Conservation (phyloP, 2,797 vertebrate species). For the Alectoris magna region DNA sequence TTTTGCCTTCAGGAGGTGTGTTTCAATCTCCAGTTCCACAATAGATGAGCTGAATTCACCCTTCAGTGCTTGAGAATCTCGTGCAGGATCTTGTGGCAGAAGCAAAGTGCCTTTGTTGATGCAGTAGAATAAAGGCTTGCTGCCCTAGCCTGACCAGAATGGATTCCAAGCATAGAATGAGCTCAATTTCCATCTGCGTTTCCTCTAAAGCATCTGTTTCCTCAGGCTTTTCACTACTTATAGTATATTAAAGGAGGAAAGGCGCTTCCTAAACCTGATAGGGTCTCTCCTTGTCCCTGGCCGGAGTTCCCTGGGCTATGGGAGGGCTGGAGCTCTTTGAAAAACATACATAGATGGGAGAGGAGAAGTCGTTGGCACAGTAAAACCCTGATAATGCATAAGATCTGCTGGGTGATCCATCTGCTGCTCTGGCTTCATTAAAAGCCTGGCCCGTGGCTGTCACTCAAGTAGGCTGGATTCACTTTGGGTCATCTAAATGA, state of each 20-base stretch:
- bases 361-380: slow-evolving; percentile 41
- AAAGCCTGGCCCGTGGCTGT: background rate
- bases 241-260: background rate
- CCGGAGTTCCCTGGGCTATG: background rate
- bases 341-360: background rate
- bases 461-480: background rate
- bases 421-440: slow-evolving; percentile 55
- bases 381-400: background rate
- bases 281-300: background rate
- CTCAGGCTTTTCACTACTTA: background rate
- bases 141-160: background rate
- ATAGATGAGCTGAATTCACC: background rate
- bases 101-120: background rate
- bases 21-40: background rate
- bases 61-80: background rate
- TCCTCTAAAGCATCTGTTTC: background rate
- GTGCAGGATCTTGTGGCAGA: background rate
- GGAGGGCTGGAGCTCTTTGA: background rate
- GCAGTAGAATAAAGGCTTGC: background rate
- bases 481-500: slow-evolving; percentile 18
- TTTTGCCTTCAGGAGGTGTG: background rate
- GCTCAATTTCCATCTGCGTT: background rate
- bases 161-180: background rate
- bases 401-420: background rate
- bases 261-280: background rate